Conservation (phyloP, 2,888 invertebrate genomes). For the Zhengitettix transpicula region DNA sequence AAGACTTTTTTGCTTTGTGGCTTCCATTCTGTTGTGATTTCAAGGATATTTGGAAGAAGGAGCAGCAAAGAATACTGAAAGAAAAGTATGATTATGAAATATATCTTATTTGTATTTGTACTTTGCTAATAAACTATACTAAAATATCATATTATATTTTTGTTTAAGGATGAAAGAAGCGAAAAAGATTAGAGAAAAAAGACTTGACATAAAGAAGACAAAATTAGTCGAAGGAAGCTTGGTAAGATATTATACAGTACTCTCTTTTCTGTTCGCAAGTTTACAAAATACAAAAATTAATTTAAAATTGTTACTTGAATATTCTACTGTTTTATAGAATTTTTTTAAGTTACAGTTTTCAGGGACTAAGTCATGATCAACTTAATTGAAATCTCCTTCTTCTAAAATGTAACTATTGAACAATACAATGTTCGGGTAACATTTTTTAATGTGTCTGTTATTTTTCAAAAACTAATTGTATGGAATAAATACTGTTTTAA, state of each 20-base stretch:
- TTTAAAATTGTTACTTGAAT: too few relatives aligned
- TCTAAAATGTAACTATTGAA: too few relatives aligned
- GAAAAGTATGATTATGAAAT: conserved; percentile 46
- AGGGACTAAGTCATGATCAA: too few relatives aligned
- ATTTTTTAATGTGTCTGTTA: too few relatives aligned
- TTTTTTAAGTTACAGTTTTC: too few relatives aligned
- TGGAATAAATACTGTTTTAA: too few relatives aligned
- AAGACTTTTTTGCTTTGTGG: conserved; percentile 85
- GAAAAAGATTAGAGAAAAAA: conserved; percentile 38
- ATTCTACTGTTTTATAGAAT: too few relatives aligned
- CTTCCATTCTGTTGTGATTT: conserved; percentile 80
- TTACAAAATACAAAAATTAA: too few relatives aligned
- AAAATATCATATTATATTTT: not conserved
- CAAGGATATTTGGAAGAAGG: conserved; percentile 88
- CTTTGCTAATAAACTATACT: too few relatives aligned
- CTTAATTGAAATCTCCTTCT: too few relatives aligned
- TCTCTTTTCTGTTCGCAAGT: not conserved
- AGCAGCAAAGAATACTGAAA: conserved; percentile 66
- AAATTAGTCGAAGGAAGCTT: conserved; percentile 19
- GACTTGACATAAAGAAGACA: conserved; percentile 28
- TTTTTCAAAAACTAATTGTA: too few relatives aligned
- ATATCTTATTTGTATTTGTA: not conserved
- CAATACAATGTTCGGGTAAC: too few relatives aligned
- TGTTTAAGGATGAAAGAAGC: conserved; percentile 40
- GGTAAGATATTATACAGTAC: conserved; percentile 12